Evolutionary conservation across 2,797 vertebrate species (phyloP), one percentile per base, ranked within the genome.

Genomic region (Schizothorax lantsangensis): DNA sequence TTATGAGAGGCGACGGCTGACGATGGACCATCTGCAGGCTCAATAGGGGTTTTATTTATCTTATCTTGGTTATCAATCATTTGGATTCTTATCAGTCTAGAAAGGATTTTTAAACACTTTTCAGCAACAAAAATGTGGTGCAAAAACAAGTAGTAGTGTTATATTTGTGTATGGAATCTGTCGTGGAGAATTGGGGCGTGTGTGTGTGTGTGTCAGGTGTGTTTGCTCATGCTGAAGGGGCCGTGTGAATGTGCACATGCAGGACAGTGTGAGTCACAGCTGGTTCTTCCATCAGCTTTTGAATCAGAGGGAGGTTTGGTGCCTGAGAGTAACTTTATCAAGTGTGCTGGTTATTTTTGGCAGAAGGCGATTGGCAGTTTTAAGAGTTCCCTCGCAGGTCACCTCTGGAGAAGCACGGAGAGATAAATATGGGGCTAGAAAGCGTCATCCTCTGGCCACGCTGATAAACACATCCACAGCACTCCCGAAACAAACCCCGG

Each of bases 281-380:
- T 91, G 89, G 83, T 57, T 89, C 79, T 74, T 88, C 36, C 62
- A 43, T 75, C 82, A 45, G 71, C 84, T 88, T 43, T 79, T 54
- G 30, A 64, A 71, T 81, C 54, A 59, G 49, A 62, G 79, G 79
- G 62, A 33, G 68, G 75, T 57, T 77, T 91, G 86, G 72, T 89
- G 89, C 71, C 83, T 88, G 85, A 89, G 91, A 90, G 90, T 88
- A 82, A 85, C 84, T 89, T 92, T 73, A 87, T 89, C 86, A 77
- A 90, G 91, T 79, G 79, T 85, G 91, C 91, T 90, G 86, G 90
- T 89, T 93, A 91, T 93, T 93, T 92, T 93, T 91, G 91, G 90
- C 84, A 57, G 49, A 69, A 89, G 90, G 91, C 91, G 90, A 91
- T 89, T 90, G 84, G 84, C 87, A 92, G 91, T 90, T 87, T 90